Conservation (phyloP, 2,888 invertebrate genomes). For the Prosopocoilus inquinatus region DNA sequence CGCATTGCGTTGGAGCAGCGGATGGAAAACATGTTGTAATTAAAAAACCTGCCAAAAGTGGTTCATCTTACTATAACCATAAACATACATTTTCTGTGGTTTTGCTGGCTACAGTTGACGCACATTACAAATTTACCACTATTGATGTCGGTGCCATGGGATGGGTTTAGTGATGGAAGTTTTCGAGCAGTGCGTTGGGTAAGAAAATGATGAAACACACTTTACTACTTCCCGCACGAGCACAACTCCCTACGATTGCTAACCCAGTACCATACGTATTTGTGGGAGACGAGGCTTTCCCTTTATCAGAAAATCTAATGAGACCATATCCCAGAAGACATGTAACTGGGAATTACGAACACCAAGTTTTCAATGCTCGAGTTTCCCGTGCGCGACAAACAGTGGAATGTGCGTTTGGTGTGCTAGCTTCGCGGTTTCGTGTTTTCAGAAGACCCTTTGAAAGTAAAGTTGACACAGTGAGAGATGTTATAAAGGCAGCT, state of each 20-base stretch:
- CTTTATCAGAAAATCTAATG: constrained; percentile 18
- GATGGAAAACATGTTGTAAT: too few species aligned
- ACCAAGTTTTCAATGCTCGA: constrained; percentile 19
- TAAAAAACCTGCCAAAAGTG: too few species aligned
- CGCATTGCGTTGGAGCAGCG: too few species aligned
- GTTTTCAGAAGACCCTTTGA: constrained; percentile 13
- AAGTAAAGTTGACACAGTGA: constrained; percentile 6
- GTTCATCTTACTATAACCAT: too few species aligned
- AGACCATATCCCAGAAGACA: constrained; percentile 16
- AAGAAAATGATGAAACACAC: too few species aligned
- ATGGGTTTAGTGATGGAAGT: constrained; percentile 35
- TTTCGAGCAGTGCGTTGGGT: constrained; percentile 26
- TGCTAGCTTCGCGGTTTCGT: constrained; percentile 12
- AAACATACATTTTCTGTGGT: too few species aligned
- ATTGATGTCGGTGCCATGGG: too few species aligned
- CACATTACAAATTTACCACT: too few species aligned
- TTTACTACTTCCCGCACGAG: too few species aligned
- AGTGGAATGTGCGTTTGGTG: constrained; percentile 21
- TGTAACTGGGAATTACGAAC: constrained; percentile 5
- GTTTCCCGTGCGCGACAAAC: constrained; percentile 13
- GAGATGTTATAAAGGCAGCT: constrained; percentile 9
- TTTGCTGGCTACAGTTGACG: too few species aligned
- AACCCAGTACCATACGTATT: constrained; percentile 15
- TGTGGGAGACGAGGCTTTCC: constrained; percentile 21
- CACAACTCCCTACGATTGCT: too few species aligned